Base-by-base conservation (phyloP, 2,797 vertebrate genomes). In the Labeo calbasu region DNA sequence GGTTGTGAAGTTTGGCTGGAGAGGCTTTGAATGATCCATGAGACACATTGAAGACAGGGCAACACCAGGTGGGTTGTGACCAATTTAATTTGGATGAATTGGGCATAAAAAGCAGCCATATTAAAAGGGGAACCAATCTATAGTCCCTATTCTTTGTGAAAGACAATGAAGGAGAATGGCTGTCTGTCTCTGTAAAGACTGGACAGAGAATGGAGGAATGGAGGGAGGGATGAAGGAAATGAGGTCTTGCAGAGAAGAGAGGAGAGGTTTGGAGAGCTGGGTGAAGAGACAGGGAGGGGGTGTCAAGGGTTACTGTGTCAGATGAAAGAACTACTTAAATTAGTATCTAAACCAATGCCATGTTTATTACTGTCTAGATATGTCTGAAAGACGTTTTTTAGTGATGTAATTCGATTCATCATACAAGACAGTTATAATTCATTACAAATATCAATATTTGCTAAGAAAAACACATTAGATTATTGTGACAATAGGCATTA, bases 21-120 rank as follows among this genome's bases (percentile, higher is more conserved):
- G 93, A 92, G 86, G 92, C 91, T 92, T 91, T 89, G 94, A 96
- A 95, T 95, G 93, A 92, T 94, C 95, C 92, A 91, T 93, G 94
- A 95, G 94, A 92, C 92, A 94, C 93, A 94, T 79, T 94, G 94
- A 95, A 92, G 93, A 94, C 94, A 94, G 94, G 91, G 94, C 84
- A 94, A 95, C 95, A 96, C 95, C 96, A 96, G 95, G 95, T 94
- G 95, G 94, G 94, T 96, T 91, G 1, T 48, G 92, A 94, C 94
- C 93, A 93, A 88, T 94, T 95, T 92, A 92, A 94, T 93, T 92
- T 89, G 92, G 94, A 95, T 89, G 89, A 93, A 94, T 93, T 91
- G 90, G 79, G 90, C 87, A 81, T 90, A 91, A 91, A 92, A 87
- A 87, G 85, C 86, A 86, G 87, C 85, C 92, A 91, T 89, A 91